A percentile compares a stretch with the other conserved stretches of the same genome.
Evolutionary conservation across 2,888 invertebrate species (phyloP).

Genomic region (Lithophane ornitopus): DNA sequence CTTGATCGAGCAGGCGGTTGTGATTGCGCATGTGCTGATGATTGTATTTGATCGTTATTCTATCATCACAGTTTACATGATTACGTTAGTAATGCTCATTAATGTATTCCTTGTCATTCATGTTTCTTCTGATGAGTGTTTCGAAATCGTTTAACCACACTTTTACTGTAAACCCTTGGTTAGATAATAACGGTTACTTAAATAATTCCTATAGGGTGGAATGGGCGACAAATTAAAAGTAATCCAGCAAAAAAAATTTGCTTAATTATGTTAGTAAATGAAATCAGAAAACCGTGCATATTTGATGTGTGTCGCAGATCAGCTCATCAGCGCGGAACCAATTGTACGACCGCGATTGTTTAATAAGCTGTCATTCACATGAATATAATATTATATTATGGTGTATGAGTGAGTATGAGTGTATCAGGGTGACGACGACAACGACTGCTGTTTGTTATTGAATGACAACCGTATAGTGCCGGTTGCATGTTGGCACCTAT

Average conservation of each 20-base stretch:
- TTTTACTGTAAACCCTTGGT: background rate
- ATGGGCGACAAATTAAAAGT: too few relatives aligned
- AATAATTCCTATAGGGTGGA: too few relatives aligned
- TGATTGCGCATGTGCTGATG: conserved; percentile 10
- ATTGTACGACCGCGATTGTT: conserved; percentile 34
- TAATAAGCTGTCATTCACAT: conserved; percentile 35
- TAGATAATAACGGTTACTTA: background rate
- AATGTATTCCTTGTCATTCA: background rate
- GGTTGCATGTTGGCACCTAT: background rate
- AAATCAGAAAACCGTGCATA: conserved; percentile 11
- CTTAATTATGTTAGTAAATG: background rate
- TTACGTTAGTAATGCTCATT: background rate
- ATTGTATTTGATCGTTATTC: background rate
- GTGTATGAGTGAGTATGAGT: background rate
- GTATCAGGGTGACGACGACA: background rate
- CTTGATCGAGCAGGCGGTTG: background rate
- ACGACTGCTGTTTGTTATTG: conserved; percentile 19
- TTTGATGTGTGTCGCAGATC: conserved; percentile 23
- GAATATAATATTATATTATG: background rate
- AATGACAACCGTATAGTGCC: background rate
- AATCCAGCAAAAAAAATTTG: background rate
- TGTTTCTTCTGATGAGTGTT: background rate
- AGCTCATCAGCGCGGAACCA: conserved; percentile 9
- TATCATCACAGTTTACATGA: background rate
- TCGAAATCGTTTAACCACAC: background rate